Conservation (phyloP, 2,797 vertebrate species). For the Oryzias sinensis region DNA sequence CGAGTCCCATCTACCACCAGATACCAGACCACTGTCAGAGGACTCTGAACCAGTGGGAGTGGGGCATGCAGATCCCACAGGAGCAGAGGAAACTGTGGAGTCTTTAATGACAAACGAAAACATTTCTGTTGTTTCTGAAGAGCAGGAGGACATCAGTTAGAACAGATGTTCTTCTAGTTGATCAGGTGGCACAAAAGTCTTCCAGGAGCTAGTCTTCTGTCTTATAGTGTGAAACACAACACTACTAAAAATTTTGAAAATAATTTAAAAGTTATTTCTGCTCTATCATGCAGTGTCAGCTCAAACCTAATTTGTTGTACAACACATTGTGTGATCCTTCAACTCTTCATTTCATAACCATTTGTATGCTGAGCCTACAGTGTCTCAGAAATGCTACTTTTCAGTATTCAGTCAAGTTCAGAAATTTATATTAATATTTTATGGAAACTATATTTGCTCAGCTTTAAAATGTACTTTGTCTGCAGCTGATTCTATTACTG, state of each 20-base stretch:
- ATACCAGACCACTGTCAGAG: slow-evolving; percentile 7
- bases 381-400: no score
- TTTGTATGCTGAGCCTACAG: neutral
- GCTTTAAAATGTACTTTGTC: no score
- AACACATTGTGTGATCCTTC: neutral
- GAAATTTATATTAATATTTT: no score
- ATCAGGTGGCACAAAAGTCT: slow-evolving; percentile 19
- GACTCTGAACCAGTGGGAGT: neutral
- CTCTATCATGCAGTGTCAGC: no score
- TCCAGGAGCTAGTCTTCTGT: neutral
- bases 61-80: slow-evolving; percentile 12
- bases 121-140: neutral
- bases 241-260: no score
- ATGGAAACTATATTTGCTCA: no score
- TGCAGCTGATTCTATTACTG: no score
- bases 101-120: slow-evolving; percentile 16
- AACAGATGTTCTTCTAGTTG: slow-evolving; percentile 10
- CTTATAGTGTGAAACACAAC: neutral
- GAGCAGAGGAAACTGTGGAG: neutral
- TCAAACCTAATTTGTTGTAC: no score
- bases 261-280: no score
- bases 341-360: neutral
- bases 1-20: slow-evolving; percentile 11
- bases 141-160: slow-evolving; percentile 14
- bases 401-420: no score